Evolutionary conservation across 2,888 invertebrate genomes (phyloP).

Genomic region (Tanypteryx hageni): DNA sequence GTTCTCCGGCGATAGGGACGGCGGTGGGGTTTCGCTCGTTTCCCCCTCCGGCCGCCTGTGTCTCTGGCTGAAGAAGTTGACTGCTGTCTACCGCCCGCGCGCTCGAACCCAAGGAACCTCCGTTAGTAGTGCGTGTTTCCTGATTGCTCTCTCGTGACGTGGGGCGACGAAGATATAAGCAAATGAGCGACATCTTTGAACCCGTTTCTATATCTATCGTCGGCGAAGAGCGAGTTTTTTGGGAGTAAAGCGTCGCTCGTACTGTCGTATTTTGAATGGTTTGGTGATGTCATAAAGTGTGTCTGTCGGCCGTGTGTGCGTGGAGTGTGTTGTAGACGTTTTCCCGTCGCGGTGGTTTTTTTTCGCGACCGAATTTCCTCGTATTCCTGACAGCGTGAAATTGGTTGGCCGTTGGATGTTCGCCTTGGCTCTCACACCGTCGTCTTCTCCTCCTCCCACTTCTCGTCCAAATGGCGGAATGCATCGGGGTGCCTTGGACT

Average conservation of each 20-base stretch:
- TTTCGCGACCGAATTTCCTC: not conserved
- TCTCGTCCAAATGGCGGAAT: constrained; percentile 63
- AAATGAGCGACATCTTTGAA: constrained; percentile 1
- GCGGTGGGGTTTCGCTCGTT: constrained; percentile 46
- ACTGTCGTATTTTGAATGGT: not conserved
- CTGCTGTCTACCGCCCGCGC: not conserved
- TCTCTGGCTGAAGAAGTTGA: constrained; percentile 53
- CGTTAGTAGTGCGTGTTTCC: constrained; percentile 57
- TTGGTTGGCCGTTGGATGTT: constrained; percentile 55
- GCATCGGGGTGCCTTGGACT: constrained; percentile 62
- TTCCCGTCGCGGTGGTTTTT: constrained; percentile 18
- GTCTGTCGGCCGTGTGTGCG: not conserved
- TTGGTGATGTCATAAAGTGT: constrained; percentile 31
- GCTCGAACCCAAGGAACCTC: constrained; percentile 24
- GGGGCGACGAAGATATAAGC: not conserved
- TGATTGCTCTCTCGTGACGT: constrained; percentile 26
- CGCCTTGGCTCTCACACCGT: constrained; percentile 47
- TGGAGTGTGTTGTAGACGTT: not conserved
- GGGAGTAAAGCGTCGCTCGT: not conserved
- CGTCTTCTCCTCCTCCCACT: constrained; percentile 39
- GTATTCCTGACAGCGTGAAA: constrained; percentile 24
- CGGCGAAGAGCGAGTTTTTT: not conserved
- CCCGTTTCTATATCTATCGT: not conserved
- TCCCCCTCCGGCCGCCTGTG: constrained; percentile 55
- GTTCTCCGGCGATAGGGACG: constrained; percentile 42